Evolutionary conservation across 2,113 vertebrate genomes (phyloP).

Genomic region (Acinonyx jubatus): DNA sequence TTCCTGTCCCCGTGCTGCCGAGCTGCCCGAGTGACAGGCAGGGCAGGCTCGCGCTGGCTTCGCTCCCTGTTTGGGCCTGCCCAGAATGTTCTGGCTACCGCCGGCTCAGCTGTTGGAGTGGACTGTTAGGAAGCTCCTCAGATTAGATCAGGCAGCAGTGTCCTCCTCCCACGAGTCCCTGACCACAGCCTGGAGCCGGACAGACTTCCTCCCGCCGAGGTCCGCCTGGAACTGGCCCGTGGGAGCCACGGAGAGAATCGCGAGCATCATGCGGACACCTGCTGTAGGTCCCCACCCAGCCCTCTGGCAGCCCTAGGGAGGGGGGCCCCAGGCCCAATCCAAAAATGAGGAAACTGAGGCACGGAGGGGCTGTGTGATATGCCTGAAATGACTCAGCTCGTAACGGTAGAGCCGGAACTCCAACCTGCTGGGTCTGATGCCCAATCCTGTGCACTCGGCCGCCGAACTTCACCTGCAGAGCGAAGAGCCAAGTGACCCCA

Average conservation of each 20-base stretch:
- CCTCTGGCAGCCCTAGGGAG: background rate
- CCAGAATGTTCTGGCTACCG: background rate
- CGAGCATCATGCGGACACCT: rapidly evolving
- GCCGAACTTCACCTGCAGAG: background rate
- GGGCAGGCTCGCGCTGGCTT: background rate
- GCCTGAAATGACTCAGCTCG: no score
- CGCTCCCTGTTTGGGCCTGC: rapidly evolving
- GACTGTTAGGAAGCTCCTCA: background rate
- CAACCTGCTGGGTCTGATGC: rapidly evolving
- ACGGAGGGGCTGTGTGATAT: rapidly evolving
- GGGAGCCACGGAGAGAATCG: background rate
- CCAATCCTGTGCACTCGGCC: background rate
- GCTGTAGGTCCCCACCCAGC: rapidly evolving
- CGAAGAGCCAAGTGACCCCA: background rate
- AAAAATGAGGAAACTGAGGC: background rate
- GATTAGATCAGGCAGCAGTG: background rate
- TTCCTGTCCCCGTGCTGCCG: rapidly evolving
- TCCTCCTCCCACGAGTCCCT: background rate
- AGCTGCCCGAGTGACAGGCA: background rate
- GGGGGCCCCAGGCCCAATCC: rapidly evolving
- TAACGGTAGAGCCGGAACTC: rapidly evolving
- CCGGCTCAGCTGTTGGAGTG: background rate
- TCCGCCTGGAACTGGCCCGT: background rate
- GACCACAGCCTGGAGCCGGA: background rate
- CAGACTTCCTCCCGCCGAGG: background rate